Conservation (phyloP, 92 coral and sea anemone genomes). For the Pocillopora grandis region DNA sequence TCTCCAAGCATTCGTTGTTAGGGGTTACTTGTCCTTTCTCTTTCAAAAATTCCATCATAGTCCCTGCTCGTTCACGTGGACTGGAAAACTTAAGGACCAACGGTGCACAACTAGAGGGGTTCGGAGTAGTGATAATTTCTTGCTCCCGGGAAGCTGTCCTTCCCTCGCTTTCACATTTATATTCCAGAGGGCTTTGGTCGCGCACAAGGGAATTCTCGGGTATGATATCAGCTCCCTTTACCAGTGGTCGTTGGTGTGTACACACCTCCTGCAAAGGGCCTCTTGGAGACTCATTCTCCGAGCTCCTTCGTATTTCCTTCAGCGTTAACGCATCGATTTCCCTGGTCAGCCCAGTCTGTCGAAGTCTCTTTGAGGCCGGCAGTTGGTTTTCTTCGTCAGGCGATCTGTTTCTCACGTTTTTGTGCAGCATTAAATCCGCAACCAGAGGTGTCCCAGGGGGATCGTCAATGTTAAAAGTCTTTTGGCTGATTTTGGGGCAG, state of each 20-base stretch:
- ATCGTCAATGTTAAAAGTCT: conserved; percentile 47
- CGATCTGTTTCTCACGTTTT: conserved; percentile 41
- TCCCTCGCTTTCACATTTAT: not conserved
- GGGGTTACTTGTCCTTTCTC: conserved; percentile 31
- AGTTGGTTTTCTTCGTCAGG: conserved; percentile 55
- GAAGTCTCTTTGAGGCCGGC: conserved; percentile 75
- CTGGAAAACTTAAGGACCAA: conserved; percentile 16
- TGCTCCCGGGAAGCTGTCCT: not conserved
- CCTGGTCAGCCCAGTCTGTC: conserved; percentile 83
- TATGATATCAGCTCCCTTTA: not conserved
- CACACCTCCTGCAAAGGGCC: conserved; percentile 21
- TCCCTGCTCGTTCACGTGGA: conserved; percentile 39
- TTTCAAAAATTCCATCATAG: conserved; percentile 35
- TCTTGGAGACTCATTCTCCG: not conserved
- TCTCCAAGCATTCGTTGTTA: not conserved
- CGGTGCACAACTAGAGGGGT: conserved; percentile 6
- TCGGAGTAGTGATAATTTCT: conserved; percentile 18
- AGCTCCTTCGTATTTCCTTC: conserved; percentile 47
- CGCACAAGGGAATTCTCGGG: not conserved
- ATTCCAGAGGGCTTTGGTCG: conserved; percentile 23
- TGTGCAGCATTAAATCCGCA: not conserved
- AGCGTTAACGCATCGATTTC: conserved; percentile 68
- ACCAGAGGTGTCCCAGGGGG: conserved; percentile 41
- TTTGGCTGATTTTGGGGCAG: conserved; percentile 57
- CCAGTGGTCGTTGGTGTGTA: conserved; percentile 22